A percentile compares a stretch with the other conserved stretches of the same genome.
Evolutionary conservation across 2,888 invertebrate genomes (phyloP).

Genomic region (Gortyna flavago): DNA sequence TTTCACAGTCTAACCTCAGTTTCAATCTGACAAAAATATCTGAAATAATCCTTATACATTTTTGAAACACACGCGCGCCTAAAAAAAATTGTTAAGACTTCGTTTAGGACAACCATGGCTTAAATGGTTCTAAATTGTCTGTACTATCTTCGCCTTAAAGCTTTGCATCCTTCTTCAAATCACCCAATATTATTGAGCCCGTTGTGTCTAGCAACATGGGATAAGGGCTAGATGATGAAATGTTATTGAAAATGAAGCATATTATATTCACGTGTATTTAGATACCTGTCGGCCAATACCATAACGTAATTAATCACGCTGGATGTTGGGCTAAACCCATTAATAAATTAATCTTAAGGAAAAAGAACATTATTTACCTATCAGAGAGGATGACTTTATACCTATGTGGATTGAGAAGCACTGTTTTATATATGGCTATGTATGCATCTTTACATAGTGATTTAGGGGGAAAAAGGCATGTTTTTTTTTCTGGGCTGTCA

Average conservation of each 20-base stretch:
- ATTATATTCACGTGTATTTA: background rate
- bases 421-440: background rate
- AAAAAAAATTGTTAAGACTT: too few relatives aligned
- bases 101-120: too few relatives aligned
- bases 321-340: background rate
- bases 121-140: too few relatives aligned
- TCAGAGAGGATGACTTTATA: background rate
- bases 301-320: background rate
- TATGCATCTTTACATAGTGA: background rate
- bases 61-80: too few relatives aligned
- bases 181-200: too few relatives aligned
- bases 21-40: too few relatives aligned
- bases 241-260: background rate
- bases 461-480: background rate
- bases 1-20: too few relatives aligned
- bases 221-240: background rate
- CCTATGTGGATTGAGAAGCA: background rate
- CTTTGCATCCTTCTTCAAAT: too few relatives aligned
- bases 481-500: background rate
- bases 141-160: too few relatives aligned
- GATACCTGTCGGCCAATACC: background rate
- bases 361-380: background rate
- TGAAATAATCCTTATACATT: too few relatives aligned
- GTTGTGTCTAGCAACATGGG: background rate
- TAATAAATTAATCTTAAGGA: conserved; percentile 6